Evolutionary conservation across 1,140 invertebrate species (phyloP).

Genomic region (Caerostris extrusa): DNA sequence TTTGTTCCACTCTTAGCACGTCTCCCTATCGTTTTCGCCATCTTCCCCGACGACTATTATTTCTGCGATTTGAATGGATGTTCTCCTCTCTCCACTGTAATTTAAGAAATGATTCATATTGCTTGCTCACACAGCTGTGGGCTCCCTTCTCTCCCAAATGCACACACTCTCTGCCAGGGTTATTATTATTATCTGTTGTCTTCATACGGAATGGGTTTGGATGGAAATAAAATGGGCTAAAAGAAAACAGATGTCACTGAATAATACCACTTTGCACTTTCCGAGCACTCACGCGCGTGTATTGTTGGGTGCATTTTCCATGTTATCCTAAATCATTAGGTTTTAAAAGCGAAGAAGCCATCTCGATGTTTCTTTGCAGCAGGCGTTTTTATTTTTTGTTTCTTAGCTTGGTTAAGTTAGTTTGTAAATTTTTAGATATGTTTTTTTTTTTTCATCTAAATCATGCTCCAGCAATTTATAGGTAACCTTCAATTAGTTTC

Average conservation of each 20-base stretch:
- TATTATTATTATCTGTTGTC: slow-evolving; percentile 9
- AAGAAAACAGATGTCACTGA: neutral
- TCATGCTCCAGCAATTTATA: no score
- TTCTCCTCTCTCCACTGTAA: slow-evolving; percentile 41
- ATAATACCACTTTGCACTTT: neutral
- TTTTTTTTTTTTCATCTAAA: no score
- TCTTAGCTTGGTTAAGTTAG: no score
- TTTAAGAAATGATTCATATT: slow-evolving; percentile 52
- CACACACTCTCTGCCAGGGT: neutral
- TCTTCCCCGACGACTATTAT: slow-evolving; percentile 10
- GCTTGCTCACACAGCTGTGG: neutral
- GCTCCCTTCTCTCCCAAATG: neutral
- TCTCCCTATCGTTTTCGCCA: slow-evolving; percentile 4
- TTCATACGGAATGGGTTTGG: neutral
- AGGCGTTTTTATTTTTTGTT: no score
- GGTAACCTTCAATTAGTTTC: no score
- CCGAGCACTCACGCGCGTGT: neutral
- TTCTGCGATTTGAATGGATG: slow-evolving; percentile 57
- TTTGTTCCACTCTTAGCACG: neutral
- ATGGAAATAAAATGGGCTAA: neutral
- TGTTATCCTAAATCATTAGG: no score
- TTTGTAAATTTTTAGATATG: no score
- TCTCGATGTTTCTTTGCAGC: no score
- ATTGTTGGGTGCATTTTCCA: neutral
- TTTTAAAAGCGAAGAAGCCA: no score